Percentiles rank a stretch among this genome's conserved stretches.
Evolutionary conservation across 1,140 invertebrate genomes (phyloP).

Genomic region (Neodiprion pinetum): DNA sequence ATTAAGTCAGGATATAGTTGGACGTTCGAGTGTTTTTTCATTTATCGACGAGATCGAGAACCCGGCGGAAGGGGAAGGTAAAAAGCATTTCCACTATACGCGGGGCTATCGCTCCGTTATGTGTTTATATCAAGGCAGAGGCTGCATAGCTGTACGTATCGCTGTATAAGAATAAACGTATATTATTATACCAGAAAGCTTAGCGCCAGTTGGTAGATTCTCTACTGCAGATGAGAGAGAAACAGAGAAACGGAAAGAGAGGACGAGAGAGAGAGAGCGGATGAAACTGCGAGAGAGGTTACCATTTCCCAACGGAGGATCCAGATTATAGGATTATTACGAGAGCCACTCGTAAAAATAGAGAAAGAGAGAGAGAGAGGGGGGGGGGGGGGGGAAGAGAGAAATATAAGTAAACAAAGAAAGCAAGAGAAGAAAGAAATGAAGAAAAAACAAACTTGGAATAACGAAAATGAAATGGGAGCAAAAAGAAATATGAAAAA

Average conservation of each 20-base stretch:
- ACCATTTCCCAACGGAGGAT: slow-evolving; percentile 26
- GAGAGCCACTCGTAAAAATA: slow-evolving; percentile 29
- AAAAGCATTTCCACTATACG: neutral
- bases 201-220: slow-evolving; percentile 1
- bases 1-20: too few species aligned
- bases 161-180: neutral
- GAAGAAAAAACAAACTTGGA: neutral
- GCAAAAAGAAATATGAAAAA: too few species aligned
- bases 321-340: slow-evolving; percentile 46
- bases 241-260: slow-evolving; percentile 10
- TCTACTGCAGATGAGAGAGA: slow-evolving; percentile 9
- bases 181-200: slow-evolving; percentile 1
- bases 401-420: slow-evolving; percentile 24
- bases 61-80: neutral
- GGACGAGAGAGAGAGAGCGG: slow-evolving; percentile 12
- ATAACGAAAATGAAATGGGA: neutral
- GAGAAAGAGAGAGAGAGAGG: neutral
- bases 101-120: neutral
- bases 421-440: slow-evolving; percentile 22
- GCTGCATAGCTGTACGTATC: neutral
- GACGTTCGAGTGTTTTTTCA: too few species aligned
- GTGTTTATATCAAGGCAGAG: neutral
- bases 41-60: too few species aligned
- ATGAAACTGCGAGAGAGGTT: slow-evolving; percentile 28
- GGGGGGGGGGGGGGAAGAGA: too few species aligned